A percentile compares a stretch with the other conserved stretches of the same genome.
Evolutionary conservation across 2,113 vertebrate species (phyloP).

Genomic region (Phocoena phocoena): DNA sequence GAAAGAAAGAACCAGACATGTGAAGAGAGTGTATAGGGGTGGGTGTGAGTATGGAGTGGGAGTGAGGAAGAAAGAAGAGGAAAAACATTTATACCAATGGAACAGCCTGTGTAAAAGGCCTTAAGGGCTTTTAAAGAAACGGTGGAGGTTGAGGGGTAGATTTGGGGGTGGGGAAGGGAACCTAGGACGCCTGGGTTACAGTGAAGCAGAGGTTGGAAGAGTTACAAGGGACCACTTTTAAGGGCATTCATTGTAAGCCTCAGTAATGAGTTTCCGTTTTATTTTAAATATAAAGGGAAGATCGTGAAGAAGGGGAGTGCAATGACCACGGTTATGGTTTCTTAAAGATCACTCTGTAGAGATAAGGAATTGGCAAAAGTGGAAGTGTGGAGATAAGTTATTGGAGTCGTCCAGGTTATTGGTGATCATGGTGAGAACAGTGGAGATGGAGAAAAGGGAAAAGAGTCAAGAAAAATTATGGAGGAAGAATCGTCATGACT

Average conservation of each 20-base stretch:
- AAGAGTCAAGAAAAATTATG: neutral
- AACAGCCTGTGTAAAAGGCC: neutral
- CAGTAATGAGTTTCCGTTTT: neutral
- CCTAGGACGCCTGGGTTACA: neutral
- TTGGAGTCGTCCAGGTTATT: neutral
- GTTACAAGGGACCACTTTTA: neutral
- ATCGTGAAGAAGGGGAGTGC: neutral
- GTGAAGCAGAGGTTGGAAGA: neutral
- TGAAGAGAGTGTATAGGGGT: neutral
- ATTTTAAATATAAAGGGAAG: neutral
- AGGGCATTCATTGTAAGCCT: neutral
- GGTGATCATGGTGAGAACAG: neutral
- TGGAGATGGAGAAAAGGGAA: neutral
- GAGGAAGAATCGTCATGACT: neutral
- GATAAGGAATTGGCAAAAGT: neutral
- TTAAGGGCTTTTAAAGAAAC: neutral
- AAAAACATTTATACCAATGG: neutral
- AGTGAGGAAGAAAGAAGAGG: neutral
- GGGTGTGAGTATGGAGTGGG: fast-evolving
- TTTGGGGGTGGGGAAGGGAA: neutral
- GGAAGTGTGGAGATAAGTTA: neutral
- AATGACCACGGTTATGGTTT: neutral
- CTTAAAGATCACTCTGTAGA: neutral
- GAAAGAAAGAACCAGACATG: neutral
- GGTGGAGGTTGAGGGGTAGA: neutral